Conservation (phyloP, 2,888 invertebrate species). For the Lissocephala sabroskyi region DNA sequence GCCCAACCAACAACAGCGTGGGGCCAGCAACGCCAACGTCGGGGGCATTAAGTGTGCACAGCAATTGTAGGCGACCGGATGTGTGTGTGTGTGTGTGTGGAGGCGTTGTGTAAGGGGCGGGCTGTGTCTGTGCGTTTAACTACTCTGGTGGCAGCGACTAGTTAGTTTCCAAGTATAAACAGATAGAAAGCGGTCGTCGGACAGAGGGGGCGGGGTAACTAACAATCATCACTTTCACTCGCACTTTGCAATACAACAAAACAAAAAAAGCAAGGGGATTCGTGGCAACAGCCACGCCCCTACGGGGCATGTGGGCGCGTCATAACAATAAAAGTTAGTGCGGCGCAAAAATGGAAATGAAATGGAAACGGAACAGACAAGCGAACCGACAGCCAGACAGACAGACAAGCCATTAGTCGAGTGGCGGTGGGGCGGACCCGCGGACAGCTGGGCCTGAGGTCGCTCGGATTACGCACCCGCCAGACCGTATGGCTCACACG, state of each 20-base stretch:
- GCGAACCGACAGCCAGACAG: constrained; percentile 7
- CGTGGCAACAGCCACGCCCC: not conserved
- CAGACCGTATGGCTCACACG: constrained; percentile 23
- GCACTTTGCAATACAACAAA: constrained; percentile 13
- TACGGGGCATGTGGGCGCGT: constrained; percentile 12
- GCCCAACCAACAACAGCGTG: constrained; percentile 1
- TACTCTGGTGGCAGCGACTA: constrained; percentile 10
- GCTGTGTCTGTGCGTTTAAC: constrained; percentile 1
- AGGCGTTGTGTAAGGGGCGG: constrained; percentile 8
- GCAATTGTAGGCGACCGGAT: not conserved
- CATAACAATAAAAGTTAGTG: constrained; percentile 61
- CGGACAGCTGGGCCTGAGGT: not conserved
- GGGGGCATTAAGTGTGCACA: constrained; percentile 12
- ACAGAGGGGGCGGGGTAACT: too few relatives aligned
- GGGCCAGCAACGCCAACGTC: too few relatives aligned
- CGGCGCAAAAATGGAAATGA: constrained; percentile 40
- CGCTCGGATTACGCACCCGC: constrained; percentile 5
- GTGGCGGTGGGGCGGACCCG: too few relatives aligned
- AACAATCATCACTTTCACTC: constrained; percentile 45
- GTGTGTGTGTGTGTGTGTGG: constrained; percentile 10
- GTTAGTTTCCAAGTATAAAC: not conserved
- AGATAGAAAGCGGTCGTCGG: not conserved
- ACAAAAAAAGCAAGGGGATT: not conserved
- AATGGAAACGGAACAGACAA: constrained; percentile 26
- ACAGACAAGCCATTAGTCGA: not conserved